Evolutionary conservation across 2,888 invertebrate genomes (phyloP).

Genomic region (Mythimna loreyi): DNA sequence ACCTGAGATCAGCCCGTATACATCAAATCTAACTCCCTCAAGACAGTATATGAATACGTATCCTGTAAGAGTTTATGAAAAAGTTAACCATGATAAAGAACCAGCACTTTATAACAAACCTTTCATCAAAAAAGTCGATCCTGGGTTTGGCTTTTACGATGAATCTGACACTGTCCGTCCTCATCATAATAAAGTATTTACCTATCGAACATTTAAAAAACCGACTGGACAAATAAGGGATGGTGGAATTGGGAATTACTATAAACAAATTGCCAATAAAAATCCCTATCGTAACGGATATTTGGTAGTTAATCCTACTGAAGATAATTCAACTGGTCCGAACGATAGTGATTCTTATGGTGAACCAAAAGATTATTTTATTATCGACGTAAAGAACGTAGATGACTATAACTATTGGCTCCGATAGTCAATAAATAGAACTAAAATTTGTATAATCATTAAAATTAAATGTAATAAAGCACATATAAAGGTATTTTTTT

Average conservation of each 20-base stretch:
- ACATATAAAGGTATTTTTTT: neutral
- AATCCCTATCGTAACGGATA: neutral
- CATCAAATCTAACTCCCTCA: neutral
- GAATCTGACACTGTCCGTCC: neutral
- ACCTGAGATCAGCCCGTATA: neutral
- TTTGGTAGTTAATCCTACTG: neutral
- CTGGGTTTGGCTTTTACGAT: neutral
- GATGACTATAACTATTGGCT: neutral
- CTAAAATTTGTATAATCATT: neutral
- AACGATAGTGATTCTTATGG: neutral
- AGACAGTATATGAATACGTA: neutral
- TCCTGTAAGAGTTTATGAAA: neutral
- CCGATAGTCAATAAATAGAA: neutral
- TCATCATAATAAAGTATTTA: neutral
- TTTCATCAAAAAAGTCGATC: neutral
- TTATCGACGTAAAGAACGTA: neutral
- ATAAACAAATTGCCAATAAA: neutral
- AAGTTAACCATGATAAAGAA: neutral
- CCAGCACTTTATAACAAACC: neutral
- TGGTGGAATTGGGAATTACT: neutral
- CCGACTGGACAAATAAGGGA: neutral
- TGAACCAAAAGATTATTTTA: neutral
- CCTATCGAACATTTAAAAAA: neutral
- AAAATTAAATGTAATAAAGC: neutral
- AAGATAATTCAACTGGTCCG: neutral